Percentiles rank a stretch among this genome's conserved stretches.
Conservation (phyloP, 2,113 vertebrate genomes). For the Shinisaurus crocodilurus region DNA sequence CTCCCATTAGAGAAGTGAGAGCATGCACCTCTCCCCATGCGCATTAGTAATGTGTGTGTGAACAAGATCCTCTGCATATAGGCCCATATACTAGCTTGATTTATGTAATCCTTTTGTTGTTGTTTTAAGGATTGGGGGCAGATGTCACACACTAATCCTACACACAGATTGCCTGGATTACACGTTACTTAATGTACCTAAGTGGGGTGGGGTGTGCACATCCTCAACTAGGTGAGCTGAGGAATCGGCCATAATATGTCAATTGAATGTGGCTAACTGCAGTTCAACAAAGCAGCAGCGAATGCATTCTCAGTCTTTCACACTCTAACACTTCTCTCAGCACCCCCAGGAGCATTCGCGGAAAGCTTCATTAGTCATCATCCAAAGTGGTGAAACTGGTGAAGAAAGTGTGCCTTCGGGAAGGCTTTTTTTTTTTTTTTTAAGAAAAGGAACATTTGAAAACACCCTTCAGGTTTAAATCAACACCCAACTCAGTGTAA, state of each 20-base stretch:
- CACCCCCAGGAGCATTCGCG: neutral
- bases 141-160: neutral
- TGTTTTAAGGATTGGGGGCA: no score
- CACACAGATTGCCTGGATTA: neutral
- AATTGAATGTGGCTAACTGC: neutral
- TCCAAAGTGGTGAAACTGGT: neutral
- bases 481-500: neutral
- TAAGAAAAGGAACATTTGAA: neutral
- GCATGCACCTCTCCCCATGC: neutral
- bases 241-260: neutral
- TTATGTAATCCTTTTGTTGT: neutral
- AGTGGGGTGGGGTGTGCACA: no score
- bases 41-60: neutral
- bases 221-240: neutral
- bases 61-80: neutral
- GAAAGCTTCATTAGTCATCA: slow-evolving; percentile 16
- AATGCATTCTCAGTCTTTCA: neutral
- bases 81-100: neutral
- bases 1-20: neutral
- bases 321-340: neutral
- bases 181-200: neutral
- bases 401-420: neutral
- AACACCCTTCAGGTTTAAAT: neutral
- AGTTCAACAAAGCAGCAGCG: no score
- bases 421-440: no score